A percentile compares a stretch with the other conserved stretches of the same genome.
phyloP scores from a whole-genome alignment of 2,797 vertebrate genomes.

The Nothura maculosa region DNA sequence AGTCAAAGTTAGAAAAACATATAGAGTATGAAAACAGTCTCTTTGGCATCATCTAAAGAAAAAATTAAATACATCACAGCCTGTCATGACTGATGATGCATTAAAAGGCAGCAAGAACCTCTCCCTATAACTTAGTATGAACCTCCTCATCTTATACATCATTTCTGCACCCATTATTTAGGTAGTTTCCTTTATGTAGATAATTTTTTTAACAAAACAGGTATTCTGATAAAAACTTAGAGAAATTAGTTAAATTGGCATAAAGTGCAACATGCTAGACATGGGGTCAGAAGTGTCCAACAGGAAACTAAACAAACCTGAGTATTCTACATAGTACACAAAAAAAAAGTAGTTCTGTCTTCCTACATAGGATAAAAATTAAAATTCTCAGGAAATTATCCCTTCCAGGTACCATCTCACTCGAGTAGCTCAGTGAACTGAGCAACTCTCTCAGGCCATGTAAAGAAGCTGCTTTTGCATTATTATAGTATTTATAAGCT shows the following conservation, averaged over 20 bases:
- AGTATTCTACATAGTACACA: not conserved
- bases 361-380: not conserved
- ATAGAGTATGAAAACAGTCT: not conserved
- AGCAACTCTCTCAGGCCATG: not conserved
- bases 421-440: not conserved
- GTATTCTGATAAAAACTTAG: not conserved
- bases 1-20: not conserved
- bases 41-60: not conserved
- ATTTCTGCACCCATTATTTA: not conserved
- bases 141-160: not conserved
- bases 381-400: not conserved
- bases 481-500: not conserved
- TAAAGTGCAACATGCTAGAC: not conserved
- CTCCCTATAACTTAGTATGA: not conserved
- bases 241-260: not conserved
- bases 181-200: not conserved
- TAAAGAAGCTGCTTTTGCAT: not conserved
- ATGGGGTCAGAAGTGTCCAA: not conserved
- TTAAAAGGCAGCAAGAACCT: not conserved
- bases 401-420: not conserved
- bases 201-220: not conserved
- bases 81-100: fast-evolving
- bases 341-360: too few relatives aligned
- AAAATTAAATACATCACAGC: not conserved
- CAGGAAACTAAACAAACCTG: not conserved